A percentile compares a stretch with the other conserved stretches of the same genome.
Conservation (phyloP, 2,797 vertebrate genomes). For the Ambastaia sidthimunki region DNA sequence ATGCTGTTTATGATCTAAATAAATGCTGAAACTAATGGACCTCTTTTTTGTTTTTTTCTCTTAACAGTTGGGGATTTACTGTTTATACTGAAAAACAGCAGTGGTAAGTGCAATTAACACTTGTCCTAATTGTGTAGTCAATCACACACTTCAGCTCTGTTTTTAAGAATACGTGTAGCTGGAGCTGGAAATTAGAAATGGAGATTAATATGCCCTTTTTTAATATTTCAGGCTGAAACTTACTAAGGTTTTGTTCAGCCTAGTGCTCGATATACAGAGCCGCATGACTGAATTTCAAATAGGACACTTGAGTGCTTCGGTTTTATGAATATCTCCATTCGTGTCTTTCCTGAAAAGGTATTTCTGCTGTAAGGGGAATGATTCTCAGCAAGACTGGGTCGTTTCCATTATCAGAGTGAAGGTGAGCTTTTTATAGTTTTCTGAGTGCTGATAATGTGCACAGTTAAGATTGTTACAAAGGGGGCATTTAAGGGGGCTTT, state of each 20-base stretch:
- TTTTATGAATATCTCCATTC: constrained; percentile 21
- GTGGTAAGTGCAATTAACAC: constrained; percentile 83
- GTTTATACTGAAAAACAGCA: constrained; percentile 89
- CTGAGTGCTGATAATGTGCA: constrained; percentile 30
- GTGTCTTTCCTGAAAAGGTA: constrained; percentile 77
- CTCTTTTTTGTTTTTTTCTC: constrained; percentile 64
- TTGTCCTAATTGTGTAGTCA: constrained; percentile 52
- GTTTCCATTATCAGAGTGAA: constrained; percentile 86
- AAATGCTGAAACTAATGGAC: constrained; percentile 57
- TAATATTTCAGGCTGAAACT: constrained; percentile 4
- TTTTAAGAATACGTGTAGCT: constrained; percentile 10
- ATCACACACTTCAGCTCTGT: constrained; percentile 37
- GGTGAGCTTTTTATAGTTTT: constrained; percentile 75
- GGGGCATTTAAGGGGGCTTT: constrained; percentile 8
- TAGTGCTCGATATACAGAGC: constrained; percentile 25
- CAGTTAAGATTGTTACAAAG: constrained; percentile 24
- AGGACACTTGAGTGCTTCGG: constrained; percentile 35
- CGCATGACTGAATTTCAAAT: constrained; percentile 31
- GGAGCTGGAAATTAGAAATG: constrained; percentile 11
- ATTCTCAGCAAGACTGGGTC: constrained; percentile 88
- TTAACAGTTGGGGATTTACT: constrained; percentile 91
- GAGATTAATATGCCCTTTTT: constrained; percentile 6
- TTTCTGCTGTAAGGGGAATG: constrained; percentile 88
- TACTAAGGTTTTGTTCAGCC: constrained; percentile 26
- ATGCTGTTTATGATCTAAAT: constrained; percentile 46